phyloP scores from a whole-genome alignment of 2,797 vertebrate genomes.

The Dallia pectoralis region DNA sequence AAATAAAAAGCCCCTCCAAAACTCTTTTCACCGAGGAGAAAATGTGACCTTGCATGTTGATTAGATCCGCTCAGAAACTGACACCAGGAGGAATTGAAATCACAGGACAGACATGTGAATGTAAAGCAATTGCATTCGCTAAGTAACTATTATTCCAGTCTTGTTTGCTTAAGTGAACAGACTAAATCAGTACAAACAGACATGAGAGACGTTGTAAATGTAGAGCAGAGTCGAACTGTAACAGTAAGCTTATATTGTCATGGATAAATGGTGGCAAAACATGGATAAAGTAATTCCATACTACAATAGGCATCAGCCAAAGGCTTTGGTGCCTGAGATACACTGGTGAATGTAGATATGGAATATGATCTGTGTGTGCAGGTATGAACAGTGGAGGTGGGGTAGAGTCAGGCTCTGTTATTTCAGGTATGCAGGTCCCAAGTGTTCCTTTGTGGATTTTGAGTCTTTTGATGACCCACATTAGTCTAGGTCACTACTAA shows the following conservation, averaged over 20 bases:
- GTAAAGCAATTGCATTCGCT: conserved; percentile 6
- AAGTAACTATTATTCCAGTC: conserved; percentile 19
- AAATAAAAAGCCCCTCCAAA: neutral
- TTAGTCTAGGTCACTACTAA: neutral
- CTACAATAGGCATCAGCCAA: neutral
- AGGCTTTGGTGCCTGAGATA: neutral
- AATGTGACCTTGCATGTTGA: too few species aligned
- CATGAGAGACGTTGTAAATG: conserved; percentile 50
- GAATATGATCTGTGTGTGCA: neutral
- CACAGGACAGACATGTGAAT: neutral
- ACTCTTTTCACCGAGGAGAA: too few species aligned
- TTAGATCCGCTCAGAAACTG: too few species aligned
- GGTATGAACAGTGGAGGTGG: neutral
- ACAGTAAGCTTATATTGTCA: conserved; percentile 25
- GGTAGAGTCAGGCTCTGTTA: neutral
- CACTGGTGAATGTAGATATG: neutral
- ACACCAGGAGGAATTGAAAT: too few species aligned
- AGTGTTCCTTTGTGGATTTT: conserved; percentile 1
- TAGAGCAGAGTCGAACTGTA: conserved; percentile 39
- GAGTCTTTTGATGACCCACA: conserved; percentile 2
- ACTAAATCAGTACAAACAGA: conserved; percentile 43
- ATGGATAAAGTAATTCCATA: neutral
- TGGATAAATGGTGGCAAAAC: neutral
- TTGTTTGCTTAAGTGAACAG: conserved; percentile 45
- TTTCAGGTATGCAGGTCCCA: conserved; percentile 5